These are phyloP conservation scores for Caracal caracal DNA, from an alignment of 2,113 vertebrate genomes.

Conservation along the genomic window DNA sequence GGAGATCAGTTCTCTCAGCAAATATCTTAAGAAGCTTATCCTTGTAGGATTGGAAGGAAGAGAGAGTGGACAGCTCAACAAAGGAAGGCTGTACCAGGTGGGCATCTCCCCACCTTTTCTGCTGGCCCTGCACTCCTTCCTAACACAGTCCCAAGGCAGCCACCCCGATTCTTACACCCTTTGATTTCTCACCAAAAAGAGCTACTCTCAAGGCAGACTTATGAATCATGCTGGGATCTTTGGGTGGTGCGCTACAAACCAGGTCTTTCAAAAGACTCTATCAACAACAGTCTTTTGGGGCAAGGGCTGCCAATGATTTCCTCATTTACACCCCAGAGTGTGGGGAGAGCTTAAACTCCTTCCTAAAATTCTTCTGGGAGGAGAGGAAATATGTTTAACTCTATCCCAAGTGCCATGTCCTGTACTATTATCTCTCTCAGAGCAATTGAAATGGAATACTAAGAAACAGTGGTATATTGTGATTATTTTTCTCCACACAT, in stretches of 20 bases:
- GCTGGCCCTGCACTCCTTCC: neutral
- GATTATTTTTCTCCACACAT: slow-evolving; percentile 9
- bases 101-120: too few relatives aligned
- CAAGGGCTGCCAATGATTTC: neutral
- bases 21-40: slow-evolving; percentile 18
- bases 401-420: neutral
- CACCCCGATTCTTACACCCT: neutral
- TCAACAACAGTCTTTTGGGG: neutral
- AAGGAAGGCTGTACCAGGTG: neutral
- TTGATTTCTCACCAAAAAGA: neutral
- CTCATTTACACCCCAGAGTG: neutral
- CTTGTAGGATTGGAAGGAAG: neutral
- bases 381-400: neutral
- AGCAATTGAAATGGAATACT: neutral
- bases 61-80: neutral
- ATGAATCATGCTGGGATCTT: neutral
- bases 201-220: neutral
- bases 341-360: neutral
- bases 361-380: neutral
- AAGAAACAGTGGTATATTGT: neutral
- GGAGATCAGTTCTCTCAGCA: neutral
- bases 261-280: neutral
- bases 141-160: neutral
- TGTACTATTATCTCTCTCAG: neutral
- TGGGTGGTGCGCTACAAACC: neutral